These are phyloP conservation scores for Callaeas wilsoni DNA, from an alignment of 2,113 vertebrate species.

Conservation along the genomic window DNA sequence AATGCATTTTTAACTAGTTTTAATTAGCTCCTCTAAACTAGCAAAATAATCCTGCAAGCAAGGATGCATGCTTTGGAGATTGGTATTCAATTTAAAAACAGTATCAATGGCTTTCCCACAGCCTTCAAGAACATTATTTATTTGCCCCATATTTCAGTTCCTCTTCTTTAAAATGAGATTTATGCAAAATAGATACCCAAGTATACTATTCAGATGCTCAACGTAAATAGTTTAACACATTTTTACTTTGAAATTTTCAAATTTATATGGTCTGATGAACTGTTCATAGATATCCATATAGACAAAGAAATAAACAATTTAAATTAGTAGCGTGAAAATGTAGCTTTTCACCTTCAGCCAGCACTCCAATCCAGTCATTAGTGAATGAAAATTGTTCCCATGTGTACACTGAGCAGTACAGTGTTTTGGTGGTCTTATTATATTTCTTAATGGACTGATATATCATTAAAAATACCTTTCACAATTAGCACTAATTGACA, in stretches of 20 bases:
- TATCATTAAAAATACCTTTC: neutral
- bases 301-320: neutral
- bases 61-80: neutral
- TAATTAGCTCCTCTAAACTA: neutral
- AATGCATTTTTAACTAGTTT: neutral
- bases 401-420: neutral
- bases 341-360: neutral
- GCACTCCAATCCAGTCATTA: neutral
- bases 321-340: neutral
- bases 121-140: neutral
- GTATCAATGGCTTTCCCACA: neutral
- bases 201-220: neutral
- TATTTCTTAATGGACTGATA: neutral
- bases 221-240: neutral
- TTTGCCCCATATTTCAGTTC: neutral
- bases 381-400: slow-evolving; percentile 51
- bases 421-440: slow-evolving; percentile 16
- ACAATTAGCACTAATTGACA: neutral
- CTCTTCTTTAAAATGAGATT: neutral
- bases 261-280: neutral
- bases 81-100: neutral
- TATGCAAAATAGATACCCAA: neutral
- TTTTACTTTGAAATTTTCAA: neutral
- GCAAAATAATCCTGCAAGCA: neutral
- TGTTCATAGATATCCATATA: neutral